Evolutionary conservation across 2,888 invertebrate species (phyloP), one percentile per base, ranked within the genome.

Genomic region (Merodon equestris): DNA sequence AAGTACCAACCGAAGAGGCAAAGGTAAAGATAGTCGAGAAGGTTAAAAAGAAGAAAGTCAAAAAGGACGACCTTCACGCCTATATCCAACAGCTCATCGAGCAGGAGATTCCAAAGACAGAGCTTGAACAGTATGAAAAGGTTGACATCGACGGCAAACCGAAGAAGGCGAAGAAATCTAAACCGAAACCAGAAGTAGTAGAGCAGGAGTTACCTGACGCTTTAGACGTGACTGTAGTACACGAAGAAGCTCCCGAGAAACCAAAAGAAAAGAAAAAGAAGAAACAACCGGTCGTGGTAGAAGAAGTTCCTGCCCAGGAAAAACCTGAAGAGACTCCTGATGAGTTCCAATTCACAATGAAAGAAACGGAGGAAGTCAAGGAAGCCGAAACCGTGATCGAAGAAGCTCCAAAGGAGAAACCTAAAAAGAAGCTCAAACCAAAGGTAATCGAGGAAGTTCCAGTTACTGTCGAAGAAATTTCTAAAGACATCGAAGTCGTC

Each of bases 91-190:
- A 86, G 67, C 83, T 88, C 0, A 88, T 89, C 57, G 88, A 89
- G 60, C 81, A 86, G 82, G 85, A 88, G 81, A 85, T 86, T 76
- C 84, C 86, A 73, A 86, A 88, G 79, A 86, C 87, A 0, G 87
- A 88, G 81, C 84, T 87, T 2, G 89, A 90, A 82, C 86, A 87
- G 82, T 87, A 89, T 57, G 89, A 90, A 83, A 88, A 89, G 82
- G 58, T 84, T 17, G 87, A 88, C 51, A 84, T 85, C 0, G 89
- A 89, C 38, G 83, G 81, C 18, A 87, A 85, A 18, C 86, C 85
- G 3, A 88, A 86, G 50, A 87, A 87, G 61, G 72, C 79, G 2
- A 86, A 86, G 57, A 85, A 85, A 38, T 67, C 82, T 0, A 87
- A 85, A 51, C 68, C 53, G 0, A 81, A 83, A 15, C 51, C 81